Conservation (phyloP, 2,113 vertebrate genomes). For the Mesitornis unicolor region DNA sequence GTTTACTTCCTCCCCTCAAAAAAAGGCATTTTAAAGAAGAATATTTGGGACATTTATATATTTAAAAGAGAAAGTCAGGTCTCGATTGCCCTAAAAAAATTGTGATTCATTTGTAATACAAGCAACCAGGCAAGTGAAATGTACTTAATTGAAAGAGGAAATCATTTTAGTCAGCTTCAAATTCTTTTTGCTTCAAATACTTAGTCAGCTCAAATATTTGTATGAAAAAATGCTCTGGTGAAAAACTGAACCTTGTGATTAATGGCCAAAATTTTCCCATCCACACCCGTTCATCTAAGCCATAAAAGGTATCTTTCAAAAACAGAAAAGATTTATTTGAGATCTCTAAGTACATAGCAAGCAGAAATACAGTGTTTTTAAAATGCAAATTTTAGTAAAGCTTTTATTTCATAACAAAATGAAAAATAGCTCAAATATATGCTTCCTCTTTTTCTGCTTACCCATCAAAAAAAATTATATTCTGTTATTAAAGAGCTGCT, state of each 20-base stretch:
- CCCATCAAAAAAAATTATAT: not conserved
- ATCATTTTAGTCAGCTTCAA: not conserved
- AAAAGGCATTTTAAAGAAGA: not conserved
- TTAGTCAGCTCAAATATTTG: constrained; percentile 20
- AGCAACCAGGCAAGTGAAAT: not conserved
- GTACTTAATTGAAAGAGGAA: constrained; percentile 8
- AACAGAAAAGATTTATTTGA: not conserved
- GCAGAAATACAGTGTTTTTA: not conserved
- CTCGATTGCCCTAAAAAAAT: not conserved
- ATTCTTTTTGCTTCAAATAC: not conserved
- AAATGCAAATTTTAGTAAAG: not conserved
- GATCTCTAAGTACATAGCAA: not conserved
- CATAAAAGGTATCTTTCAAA: not conserved
- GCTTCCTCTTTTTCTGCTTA: not conserved
- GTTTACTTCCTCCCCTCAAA: not conserved
- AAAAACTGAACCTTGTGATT: not conserved
- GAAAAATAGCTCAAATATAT: not conserved
- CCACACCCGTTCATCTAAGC: not conserved
- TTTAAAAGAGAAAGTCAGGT: not conserved
- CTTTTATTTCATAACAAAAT: not conserved
- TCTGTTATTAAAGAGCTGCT: not conserved
- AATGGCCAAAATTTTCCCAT: not conserved
- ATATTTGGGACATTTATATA: not conserved
- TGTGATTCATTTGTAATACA: not conserved
- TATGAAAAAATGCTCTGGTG: constrained; percentile 8